A percentile compares a stretch with the other conserved stretches of the same genome.
Evolutionary conservation across 35 echinoderm and acorn worm genomes (phyloP).

Genomic region (Acanthaster planci): DNA sequence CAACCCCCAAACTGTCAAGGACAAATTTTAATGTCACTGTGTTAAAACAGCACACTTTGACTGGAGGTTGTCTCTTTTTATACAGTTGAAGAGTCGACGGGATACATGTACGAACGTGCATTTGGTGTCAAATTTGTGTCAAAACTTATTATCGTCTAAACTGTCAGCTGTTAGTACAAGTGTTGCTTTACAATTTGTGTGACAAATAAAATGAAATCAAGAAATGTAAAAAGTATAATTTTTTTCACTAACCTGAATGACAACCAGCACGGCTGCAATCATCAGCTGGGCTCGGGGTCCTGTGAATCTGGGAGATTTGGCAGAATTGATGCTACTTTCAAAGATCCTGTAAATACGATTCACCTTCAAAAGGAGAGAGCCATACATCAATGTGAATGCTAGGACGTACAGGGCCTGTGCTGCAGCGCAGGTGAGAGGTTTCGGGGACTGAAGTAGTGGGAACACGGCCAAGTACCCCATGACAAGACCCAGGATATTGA

Average conservation of each 20-base stretch:
- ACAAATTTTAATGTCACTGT: too few relatives aligned
- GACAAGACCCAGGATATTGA: conserved; percentile 15
- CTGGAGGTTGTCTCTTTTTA: too few relatives aligned
- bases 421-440: neutral
- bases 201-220: too few relatives aligned
- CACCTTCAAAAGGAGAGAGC: conserved; percentile 12
- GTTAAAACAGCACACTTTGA: too few relatives aligned
- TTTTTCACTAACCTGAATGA: conserved; percentile 11
- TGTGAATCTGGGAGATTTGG: neutral
- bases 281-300: conserved; percentile 25
- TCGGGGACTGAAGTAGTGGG: neutral
- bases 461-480: conserved; percentile 23
- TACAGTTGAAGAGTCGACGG: too few relatives aligned
- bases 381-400: conserved; percentile 22
- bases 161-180: too few relatives aligned
- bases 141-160: too few relatives aligned
- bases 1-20: too few relatives aligned
- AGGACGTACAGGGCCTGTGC: neutral
- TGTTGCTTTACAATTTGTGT: too few relatives aligned
- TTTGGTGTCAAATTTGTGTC: too few relatives aligned
- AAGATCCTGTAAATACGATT: conserved; percentile 40
- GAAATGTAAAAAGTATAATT: too few relatives aligned
- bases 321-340: conserved; percentile 1
- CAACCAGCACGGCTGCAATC: conserved; percentile 9
- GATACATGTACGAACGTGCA: too few relatives aligned